Conservation (phyloP, 2,888 invertebrate species). For the Lepidonotus clava region DNA sequence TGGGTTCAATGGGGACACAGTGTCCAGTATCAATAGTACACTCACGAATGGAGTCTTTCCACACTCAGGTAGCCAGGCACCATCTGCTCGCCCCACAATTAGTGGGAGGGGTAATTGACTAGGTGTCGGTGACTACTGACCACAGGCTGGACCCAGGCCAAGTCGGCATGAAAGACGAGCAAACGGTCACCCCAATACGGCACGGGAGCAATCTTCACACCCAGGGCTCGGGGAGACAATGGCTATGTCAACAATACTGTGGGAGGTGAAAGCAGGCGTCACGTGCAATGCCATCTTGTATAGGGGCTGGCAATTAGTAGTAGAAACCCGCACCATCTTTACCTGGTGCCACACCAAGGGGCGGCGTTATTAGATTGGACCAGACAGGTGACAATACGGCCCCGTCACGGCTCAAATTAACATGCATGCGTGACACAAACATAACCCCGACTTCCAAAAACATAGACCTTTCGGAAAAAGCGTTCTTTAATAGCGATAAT, state of each 20-base stretch:
- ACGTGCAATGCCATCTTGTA: conserved; percentile 19
- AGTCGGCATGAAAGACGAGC: conserved; percentile 22
- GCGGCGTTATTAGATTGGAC: not conserved
- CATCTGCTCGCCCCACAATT: not conserved
- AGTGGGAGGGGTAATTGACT: conserved; percentile 36
- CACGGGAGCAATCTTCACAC: conserved; percentile 28
- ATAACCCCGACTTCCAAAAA: too few species aligned
- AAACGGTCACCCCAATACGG: not conserved
- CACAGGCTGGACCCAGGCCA: not conserved
- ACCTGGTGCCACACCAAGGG: not conserved
- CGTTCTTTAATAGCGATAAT: too few species aligned
- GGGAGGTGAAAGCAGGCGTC: not conserved
- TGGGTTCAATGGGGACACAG: not conserved
- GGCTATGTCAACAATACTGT: conserved; percentile 25
- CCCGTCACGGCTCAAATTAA: too few species aligned
- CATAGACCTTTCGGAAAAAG: too few species aligned
- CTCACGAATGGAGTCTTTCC: not conserved
- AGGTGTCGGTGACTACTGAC: conserved; percentile 30
- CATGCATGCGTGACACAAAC: too few species aligned
- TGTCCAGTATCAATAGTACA: not conserved
- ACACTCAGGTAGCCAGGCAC: not conserved
- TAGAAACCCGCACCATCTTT: not conserved
- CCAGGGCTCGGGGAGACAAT: conserved; percentile 1
- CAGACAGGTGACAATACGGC: not conserved
- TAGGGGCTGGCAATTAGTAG: not conserved